These are phyloP conservation scores for Gouania willdenowi DNA, from an alignment of 2,797 vertebrate species.

Conservation along the genomic window DNA sequence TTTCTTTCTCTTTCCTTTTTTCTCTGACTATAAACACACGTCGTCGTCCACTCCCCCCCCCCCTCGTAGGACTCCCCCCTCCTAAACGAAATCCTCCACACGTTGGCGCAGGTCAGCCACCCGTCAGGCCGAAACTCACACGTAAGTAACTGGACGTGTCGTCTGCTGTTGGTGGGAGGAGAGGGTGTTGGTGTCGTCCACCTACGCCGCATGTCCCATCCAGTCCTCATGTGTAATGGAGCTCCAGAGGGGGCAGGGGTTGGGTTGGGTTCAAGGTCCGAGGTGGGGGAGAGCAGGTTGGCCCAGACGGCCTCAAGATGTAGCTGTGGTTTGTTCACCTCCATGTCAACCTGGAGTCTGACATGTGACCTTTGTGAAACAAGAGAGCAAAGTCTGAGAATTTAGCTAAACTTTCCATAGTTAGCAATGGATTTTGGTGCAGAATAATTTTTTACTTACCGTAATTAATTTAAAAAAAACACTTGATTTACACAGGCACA, in stretches of 20 bases:
- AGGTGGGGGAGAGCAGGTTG: background rate
- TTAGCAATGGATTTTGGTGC: no score
- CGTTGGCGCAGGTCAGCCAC: conserved; percentile 63
- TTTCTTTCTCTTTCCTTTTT: conserved; percentile 43
- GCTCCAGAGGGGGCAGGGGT: conserved; percentile 19
- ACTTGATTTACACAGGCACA: no score
- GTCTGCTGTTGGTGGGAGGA: conserved; percentile 36
- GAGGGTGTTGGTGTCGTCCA: conserved; percentile 27
- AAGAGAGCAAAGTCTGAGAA: background rate
- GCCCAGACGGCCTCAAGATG: conserved; percentile 18
- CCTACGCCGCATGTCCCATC: conserved; percentile 60
- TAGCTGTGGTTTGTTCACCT: conserved; percentile 29
- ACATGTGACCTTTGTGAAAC: background rate
- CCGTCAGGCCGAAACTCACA: conserved; percentile 41
- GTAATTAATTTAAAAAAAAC: no score
- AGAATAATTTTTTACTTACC: no score
- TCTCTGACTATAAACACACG: conserved; percentile 32
- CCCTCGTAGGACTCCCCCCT: conserved; percentile 73
- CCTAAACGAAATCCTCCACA: conserved; percentile 78
- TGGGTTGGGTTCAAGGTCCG: conserved; percentile 19
- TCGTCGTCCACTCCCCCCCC: background rate
- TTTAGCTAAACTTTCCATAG: no score
- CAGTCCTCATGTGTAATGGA: conserved; percentile 40
- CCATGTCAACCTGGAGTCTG: background rate
- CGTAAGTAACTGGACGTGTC: conserved; percentile 71